Percentiles rank a stretch among this genome's conserved stretches.
phyloP scores from a whole-genome alignment of 2,113 vertebrate genomes.

The Leptobrachium leishanense region DNA sequence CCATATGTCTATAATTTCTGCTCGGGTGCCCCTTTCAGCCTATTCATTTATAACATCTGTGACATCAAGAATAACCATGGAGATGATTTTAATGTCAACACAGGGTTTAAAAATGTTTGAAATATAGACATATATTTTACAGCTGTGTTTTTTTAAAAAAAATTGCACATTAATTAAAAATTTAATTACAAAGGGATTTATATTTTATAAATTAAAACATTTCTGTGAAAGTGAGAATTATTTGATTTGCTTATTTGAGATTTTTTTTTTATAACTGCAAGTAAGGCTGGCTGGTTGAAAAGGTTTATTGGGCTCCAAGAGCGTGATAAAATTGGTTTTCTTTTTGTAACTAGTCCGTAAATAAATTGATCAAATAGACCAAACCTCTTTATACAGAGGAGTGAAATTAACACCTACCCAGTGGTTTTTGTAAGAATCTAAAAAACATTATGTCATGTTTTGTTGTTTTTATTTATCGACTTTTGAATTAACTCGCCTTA shows the following conservation, averaged over 20 bases:
- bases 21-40: constrained; percentile 33
- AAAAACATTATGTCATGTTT: too few relatives aligned
- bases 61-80: constrained; percentile 37
- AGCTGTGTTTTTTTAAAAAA: neutral
- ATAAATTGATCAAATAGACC: neutral
- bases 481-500: too few relatives aligned
- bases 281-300: neutral
- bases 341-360: neutral
- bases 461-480: too few relatives aligned
- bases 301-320: neutral
- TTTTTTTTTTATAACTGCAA: neutral
- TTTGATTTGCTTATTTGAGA: neutral
- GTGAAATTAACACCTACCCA: neutral
- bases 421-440: too few relatives aligned
- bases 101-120: neutral
- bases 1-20: constrained; percentile 38
- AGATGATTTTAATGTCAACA: constrained; percentile 31
- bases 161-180: neutral
- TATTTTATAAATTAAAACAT: neutral
- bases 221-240: too few relatives aligned
- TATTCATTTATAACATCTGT: constrained; percentile 43
- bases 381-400: neutral
- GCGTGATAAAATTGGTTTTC: neutral
- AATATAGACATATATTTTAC: neutral
- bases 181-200: neutral